Evolutionary conservation across 2,797 vertebrate species (phyloP).

Genomic region (Phalloptychus januarius): DNA sequence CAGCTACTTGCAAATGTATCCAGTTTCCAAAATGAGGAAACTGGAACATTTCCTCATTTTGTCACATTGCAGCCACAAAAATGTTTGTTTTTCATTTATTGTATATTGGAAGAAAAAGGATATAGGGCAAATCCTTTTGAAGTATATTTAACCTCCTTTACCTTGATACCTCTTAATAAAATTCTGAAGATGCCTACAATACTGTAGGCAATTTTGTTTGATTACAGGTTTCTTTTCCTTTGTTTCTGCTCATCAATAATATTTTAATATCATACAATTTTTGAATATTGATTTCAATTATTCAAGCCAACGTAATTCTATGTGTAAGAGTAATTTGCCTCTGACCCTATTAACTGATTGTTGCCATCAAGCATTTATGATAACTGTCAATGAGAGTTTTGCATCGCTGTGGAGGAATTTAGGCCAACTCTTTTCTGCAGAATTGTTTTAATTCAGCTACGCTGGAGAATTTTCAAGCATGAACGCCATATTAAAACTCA

Average conservation of each 20-base stretch:
- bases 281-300: background rate
- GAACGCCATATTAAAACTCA: background rate
- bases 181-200: background rate
- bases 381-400: background rate
- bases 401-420: background rate
- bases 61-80: background rate
- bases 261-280: background rate
- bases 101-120: background rate
- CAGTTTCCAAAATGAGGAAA: no score
- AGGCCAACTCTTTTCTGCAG: background rate
- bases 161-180: background rate
- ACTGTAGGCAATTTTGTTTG: background rate
- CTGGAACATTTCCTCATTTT: background rate
- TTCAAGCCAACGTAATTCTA: background rate
- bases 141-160: background rate
- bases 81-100: background rate
- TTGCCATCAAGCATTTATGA: background rate
- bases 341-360: background rate
- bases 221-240: background rate
- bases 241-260: background rate
- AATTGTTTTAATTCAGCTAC: background rate
- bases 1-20: background rate
- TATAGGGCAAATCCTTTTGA: background rate
- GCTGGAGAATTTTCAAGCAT: background rate
- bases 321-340: background rate